Base-by-base conservation (phyloP, 1,140 invertebrate species). In the Parapsyche elsis region DNA sequence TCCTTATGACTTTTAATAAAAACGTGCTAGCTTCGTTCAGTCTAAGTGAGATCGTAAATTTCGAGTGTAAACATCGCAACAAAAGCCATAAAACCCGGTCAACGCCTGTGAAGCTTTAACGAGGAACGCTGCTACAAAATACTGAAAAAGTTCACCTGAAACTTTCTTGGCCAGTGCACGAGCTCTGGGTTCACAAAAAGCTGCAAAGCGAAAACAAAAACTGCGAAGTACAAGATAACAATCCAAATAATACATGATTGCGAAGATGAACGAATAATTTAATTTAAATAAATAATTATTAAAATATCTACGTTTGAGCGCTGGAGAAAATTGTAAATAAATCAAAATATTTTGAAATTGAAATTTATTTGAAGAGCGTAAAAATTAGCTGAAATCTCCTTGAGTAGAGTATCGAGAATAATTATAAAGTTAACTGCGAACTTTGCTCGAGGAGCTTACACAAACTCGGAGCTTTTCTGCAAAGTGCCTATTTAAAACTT, bases 61-160 rank as follows among this genome's bases (percentile, higher is more conserved):
- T 74, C 24, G n/a, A 78, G 64, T 49, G 77, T 71, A 73, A 79
- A 59, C 70, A 71, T 21, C n/a, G 49, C 70, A 79, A 79, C 78
- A 79, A 79, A 73, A 71, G 70, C 38, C 70, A 44, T 71, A 77
- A 77, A 70, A 78, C 78, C 46, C 45, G 49, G 78, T 79, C 78
- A 73, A 64, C 38, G 45, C 16, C 77, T 44, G 67, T 73, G 78
- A 79, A 79, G 70, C 78, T 61, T 79, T 79, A 79, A 79, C 67
- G 78, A 79, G 53, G 70, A 45, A 38, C 73, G 67, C 70, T 57
- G 16, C 19, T 67, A 16, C 24, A 53, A 73, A 53, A 23, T 14
- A 19, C 59, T 61, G 59, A 61, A 61, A 61, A 61, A 61, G 59
- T 61, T 23, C 21, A 24, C 19, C 64, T 67, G 23, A 12, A 61